These are phyloP conservation scores for Euphydryas editha DNA, from an alignment of 2,888 invertebrate species.

Conservation along the genomic window DNA sequence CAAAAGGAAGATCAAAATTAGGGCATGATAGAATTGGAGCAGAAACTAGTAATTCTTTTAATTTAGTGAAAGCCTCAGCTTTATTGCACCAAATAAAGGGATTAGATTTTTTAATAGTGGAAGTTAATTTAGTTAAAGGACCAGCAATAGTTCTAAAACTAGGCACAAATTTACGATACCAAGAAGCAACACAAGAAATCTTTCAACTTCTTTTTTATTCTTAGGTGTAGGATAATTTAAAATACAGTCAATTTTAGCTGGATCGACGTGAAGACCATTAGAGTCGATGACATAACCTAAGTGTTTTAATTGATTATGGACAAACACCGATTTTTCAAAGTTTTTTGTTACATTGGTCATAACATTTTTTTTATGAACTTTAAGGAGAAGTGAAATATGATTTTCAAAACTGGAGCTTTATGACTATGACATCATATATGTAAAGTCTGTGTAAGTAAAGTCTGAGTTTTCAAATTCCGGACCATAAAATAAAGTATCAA, in stretches of 20 bases:
- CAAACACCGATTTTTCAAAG: background rate
- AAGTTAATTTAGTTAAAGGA: no score
- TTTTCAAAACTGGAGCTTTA: conserved; percentile 33
- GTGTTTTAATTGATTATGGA: background rate
- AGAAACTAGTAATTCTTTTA: no score
- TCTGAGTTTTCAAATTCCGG: conserved; percentile 36
- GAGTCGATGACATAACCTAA: background rate
- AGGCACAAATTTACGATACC: conserved; percentile 44
- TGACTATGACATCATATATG: conserved; percentile 45
- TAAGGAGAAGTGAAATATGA: no score
- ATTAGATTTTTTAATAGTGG: no score
- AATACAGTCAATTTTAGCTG: conserved; percentile 43
- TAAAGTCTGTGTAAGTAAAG: conserved; percentile 41
- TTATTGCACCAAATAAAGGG: no score
- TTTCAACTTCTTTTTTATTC: conserved; percentile 41
- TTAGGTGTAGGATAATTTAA: conserved; percentile 30
- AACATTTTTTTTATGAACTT: conserved; percentile 34
- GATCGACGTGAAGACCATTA: conserved; percentile 43
- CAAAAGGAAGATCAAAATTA: no score
- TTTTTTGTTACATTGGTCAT: no score
- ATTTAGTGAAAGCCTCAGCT: no score
- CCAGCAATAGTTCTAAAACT: conserved; percentile 37
- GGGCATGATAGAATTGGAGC: no score
- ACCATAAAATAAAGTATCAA: conserved; percentile 41
- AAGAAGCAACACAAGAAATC: conserved; percentile 45